Base-by-base conservation (phyloP, 1,140 invertebrate species). In the Papilio xuthus region DNA sequence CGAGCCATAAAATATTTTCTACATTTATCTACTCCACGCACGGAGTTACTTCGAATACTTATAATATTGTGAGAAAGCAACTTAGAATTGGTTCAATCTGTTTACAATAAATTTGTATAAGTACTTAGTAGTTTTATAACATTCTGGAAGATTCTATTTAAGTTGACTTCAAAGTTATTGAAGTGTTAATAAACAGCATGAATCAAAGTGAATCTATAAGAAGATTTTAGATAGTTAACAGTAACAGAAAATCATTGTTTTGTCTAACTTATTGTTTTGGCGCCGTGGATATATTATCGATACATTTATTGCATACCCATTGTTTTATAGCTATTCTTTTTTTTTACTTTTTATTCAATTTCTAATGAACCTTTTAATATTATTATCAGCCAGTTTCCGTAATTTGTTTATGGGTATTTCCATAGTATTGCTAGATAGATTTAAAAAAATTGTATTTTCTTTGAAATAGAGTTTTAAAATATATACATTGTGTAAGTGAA, bases 31-130 rank as follows among this genome's bases (percentile, higher is more conserved):
- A 60, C 20, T 9, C 53, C 2, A 60, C 23, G 56, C 56, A 60
- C 56, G 56, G 56, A 26, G 10, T 60, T 60, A 60, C 60, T 60
- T 26, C 20, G 56, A 60, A 60, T 60, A 60, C 56, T 23, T 60
- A 60, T 60, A 60, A 60, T 60, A 60, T 12, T 26, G 23, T 60
- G 56, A 60, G 56, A 60, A 67, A 67, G 60, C 60, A 67, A 67
- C 60, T 32, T n/a, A 56, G 20, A 28, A 67, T 13, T 67, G 60
- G 60, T 28, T 67, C 26, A 67, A 18, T 15, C 60, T 32, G 26
- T 28, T 67, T 6, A 23, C n/a, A 13, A 26, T 28, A 28, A 28
- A 28, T 28, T 28, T 32, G 7, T 7, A 28, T 28, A 67, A 26
- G 6, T 26, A 28, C 18, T 53, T n/a, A 53, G 50, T 53, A 60